Evolutionary conservation across 2,888 invertebrate species (phyloP), one percentile per base, ranked within the genome.

Genomic region (Ryuthela nishihirai): DNA sequence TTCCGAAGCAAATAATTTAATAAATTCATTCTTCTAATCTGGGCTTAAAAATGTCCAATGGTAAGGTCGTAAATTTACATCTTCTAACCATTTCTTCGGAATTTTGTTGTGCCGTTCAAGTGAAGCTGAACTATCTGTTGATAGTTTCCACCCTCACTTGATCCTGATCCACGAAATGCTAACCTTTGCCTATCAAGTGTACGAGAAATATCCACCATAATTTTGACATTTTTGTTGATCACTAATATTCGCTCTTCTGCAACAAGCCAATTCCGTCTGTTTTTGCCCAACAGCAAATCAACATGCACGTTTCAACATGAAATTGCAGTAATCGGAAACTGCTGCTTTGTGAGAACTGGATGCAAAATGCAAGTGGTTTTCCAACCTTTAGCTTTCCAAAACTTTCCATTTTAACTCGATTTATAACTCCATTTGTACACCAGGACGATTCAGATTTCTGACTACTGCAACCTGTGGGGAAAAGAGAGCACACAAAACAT

Each of bases 381-480:
- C 39, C 20, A 6, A 20, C 9, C 21, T 39, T 39, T 7, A 20
- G 17, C 9, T 20, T 39, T 10, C 39, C 39, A 39, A 39, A 18
- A 39, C 39, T 39, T 39, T 39, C 21, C 39, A 39, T 39, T 39
- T 39, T 39, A 15, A 20, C 20, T 21, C 39, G 21, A 7, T 18
- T 18, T 18, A 18, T 17, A 9, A 39, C 39, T 17, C 39, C 39
- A 7, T 39, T 20, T 4, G 17, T 12, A n/a, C 7, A 10, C 39
- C 39, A 39, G 17, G 39, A 9, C 4, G 39, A 7, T 5, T 35
- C 35, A 5, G 35, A n/a, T 15, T 15, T 15, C 17, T 35, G 15
- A 15, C 35, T 35, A 12, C n/a, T 10, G n/a, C n/a, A 18, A n/a
- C 39, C 39, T 17, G n/a, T 12, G 17, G 39, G 15, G 21, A 39